Evolutionary conservation across 1,140 invertebrate genomes (phyloP).

Genomic region (Neodiprion fabricii): DNA sequence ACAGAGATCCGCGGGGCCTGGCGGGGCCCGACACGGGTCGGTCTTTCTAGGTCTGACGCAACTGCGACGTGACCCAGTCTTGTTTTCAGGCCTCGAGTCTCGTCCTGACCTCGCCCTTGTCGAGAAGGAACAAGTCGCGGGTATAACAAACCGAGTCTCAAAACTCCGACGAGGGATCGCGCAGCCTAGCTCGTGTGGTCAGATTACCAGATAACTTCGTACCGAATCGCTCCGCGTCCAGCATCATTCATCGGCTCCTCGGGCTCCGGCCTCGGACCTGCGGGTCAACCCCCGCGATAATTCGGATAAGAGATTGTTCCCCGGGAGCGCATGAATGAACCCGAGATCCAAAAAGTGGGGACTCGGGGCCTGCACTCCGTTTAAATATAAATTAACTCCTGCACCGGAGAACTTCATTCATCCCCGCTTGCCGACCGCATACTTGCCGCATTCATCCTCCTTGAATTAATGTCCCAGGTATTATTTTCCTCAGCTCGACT

Average conservation of each 20-base stretch:
- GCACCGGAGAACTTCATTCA: neutral
- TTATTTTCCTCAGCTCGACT: neutral
- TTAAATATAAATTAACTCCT: constrained; percentile 6
- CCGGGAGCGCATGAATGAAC: constrained; percentile 37
- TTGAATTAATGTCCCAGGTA: constrained; percentile 5
- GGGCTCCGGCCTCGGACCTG: constrained; percentile 20
- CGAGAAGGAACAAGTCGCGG: constrained; percentile 32
- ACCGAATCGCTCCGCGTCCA: constrained; percentile 47
- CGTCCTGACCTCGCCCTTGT: constrained; percentile 55
- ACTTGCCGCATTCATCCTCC: neutral
- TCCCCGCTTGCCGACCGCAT: neutral
- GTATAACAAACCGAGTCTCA: constrained; percentile 36
- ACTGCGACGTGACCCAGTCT: constrained; percentile 50
- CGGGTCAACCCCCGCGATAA: constrained; percentile 19
- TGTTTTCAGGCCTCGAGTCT: constrained; percentile 38
- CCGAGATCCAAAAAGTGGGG: neutral
- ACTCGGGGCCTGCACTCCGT: neutral
- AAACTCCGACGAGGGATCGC: constrained; percentile 36
- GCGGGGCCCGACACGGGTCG: neutral
- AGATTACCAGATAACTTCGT: constrained; percentile 60
- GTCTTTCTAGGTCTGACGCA: constrained; percentile 39
- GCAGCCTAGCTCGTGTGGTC: constrained; percentile 39
- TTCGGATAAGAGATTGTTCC: constrained; percentile 29
- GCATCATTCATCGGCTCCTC: constrained; percentile 56
- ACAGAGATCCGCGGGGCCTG: constrained; percentile 17